Conservation (phyloP, 2,797 vertebrate genomes). For the Glossophaga mutica region DNA sequence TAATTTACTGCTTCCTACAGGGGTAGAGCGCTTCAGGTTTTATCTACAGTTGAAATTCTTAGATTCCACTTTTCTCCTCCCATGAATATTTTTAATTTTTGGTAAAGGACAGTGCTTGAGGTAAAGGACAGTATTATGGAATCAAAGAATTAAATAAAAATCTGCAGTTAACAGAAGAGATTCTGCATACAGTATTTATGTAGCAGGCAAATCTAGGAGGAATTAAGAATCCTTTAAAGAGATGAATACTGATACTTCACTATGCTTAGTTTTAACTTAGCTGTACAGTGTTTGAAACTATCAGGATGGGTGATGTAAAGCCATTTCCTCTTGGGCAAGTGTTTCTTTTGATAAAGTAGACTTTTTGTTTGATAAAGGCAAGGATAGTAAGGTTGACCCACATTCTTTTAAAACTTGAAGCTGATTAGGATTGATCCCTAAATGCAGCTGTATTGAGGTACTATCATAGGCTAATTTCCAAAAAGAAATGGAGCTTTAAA, state of each 20-base stretch:
- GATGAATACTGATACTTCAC: background rate
- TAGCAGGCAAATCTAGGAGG: background rate
- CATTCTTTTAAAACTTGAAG: conserved; percentile 29
- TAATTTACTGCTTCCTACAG: background rate
- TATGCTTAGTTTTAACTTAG: background rate
- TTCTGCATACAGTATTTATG: background rate
- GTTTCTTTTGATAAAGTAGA: background rate
- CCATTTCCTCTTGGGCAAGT: background rate
- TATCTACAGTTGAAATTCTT: background rate
- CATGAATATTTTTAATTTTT: background rate
- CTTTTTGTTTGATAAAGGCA: background rate
- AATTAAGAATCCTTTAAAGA: background rate
- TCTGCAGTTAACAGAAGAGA: background rate
- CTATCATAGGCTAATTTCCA: conserved; percentile 2
- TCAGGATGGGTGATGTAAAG: background rate
- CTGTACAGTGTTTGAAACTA: background rate
- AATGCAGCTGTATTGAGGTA: background rate
- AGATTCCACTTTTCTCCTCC: background rate
- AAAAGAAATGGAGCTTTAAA: conserved; percentile 49
- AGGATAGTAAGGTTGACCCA: background rate
- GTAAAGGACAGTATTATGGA: background rate
- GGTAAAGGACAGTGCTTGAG: background rate
- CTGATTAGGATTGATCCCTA: background rate
- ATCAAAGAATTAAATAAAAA: background rate
- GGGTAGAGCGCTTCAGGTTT: background rate